Percentiles rank a stretch among this genome's conserved stretches.
Evolutionary conservation across 2,797 vertebrate species (phyloP).

Genomic region (Spea hammondii): DNA sequence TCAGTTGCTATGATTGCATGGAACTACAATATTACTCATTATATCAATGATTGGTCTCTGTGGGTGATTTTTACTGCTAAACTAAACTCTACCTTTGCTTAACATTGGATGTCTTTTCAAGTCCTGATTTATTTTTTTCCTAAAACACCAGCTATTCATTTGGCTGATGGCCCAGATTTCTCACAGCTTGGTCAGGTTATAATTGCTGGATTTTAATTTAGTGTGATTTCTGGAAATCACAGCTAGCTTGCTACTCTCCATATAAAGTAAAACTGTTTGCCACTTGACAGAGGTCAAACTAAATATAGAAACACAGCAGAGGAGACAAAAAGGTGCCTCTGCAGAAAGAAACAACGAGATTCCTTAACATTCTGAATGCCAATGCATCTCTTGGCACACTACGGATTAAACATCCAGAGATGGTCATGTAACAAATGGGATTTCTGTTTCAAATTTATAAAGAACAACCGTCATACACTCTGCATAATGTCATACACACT

Average conservation of each 20-base stretch:
- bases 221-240: constrained; percentile 50
- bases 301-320: constrained; percentile 45
- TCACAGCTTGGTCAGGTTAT: constrained; percentile 29
- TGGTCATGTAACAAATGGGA: too few relatives aligned
- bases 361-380: neutral
- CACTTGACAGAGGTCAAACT: constrained; percentile 31
- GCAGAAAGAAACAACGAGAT: neutral
- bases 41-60: neutral
- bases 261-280: constrained; percentile 50
- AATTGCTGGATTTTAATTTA: constrained; percentile 43
- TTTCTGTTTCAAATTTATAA: too few relatives aligned
- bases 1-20: too few relatives aligned
- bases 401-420: too few relatives aligned
- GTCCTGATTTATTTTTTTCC: constrained; percentile 3
- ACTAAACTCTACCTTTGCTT: neutral
- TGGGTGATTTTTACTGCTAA: neutral
- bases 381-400: neutral
- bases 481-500: too few relatives aligned
- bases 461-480: too few relatives aligned
- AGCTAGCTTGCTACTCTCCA: constrained; percentile 38
- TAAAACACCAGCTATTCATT: constrained; percentile 6
- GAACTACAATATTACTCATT: neutral
- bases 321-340: neutral
- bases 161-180: constrained; percentile 28
- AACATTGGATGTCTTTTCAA: neutral